Evolutionary conservation across 2,888 invertebrate species (phyloP).

Genomic region (Philereme transversata): DNA sequence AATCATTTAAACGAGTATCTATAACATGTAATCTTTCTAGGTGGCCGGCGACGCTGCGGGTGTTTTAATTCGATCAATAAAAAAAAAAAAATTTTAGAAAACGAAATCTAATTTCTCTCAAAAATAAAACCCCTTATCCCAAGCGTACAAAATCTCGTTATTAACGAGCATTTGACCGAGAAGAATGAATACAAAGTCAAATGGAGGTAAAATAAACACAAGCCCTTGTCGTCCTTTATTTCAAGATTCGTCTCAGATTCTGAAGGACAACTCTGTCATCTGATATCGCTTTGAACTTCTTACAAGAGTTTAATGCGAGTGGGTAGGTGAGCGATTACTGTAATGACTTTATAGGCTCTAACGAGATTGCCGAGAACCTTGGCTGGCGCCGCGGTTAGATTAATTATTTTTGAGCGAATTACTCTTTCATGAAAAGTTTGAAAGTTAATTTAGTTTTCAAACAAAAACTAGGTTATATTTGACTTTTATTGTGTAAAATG

Average conservation of each 20-base stretch:
- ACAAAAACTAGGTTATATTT: no score
- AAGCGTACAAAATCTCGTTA: conserved; percentile 6
- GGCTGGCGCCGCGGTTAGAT: conserved; percentile 1
- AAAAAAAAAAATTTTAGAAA: no score
- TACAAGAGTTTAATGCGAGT: conserved; percentile 45
- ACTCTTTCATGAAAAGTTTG: background rate
- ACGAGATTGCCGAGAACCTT: conserved; percentile 27
- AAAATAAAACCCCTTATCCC: background rate
- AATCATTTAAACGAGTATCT: no score
- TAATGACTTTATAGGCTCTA: conserved; percentile 51
- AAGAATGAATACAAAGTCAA: conserved; percentile 31
- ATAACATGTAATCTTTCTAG: no score
- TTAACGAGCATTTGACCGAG: conserved; percentile 20
- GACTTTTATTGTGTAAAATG: no score
- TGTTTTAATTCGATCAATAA: no score
- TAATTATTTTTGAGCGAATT: conserved; percentile 6
- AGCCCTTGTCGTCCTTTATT: conserved; percentile 36
- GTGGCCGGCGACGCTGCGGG: no score
- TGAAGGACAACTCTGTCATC: conserved; percentile 58
- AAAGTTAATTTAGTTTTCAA: no score
- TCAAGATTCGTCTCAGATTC: conserved; percentile 38
- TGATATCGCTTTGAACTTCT: conserved; percentile 55
- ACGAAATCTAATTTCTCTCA: no score
- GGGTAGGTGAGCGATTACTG: conserved; percentile 43
- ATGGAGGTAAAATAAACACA: conserved; percentile 36